A percentile compares a stretch with the other conserved stretches of the same genome.
phyloP scores from a whole-genome alignment of 2,888 invertebrate genomes.

The Megaustenia siamemsis region DNA sequence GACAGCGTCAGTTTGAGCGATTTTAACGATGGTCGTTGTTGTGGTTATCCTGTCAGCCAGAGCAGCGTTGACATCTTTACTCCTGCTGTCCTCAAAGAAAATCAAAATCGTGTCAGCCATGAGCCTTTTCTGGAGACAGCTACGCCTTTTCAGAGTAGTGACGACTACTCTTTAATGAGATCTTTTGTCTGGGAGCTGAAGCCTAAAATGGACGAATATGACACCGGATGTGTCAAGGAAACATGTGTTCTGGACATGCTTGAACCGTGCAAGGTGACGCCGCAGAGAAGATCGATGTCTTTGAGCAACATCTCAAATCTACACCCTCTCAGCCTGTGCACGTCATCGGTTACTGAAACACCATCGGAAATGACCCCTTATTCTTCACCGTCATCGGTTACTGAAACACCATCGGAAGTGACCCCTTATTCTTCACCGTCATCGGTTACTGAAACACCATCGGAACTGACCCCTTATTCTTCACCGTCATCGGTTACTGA shows the following conservation, averaged over 20 bases:
- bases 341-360: background rate
- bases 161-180: background rate
- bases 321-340: no score
- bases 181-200: background rate
- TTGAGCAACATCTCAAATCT: background rate
- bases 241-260: background rate
- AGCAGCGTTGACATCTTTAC: background rate
- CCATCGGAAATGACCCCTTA: background rate
- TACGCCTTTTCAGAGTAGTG: background rate
- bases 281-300: background rate
- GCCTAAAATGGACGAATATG: background rate
- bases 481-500: background rate
- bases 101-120: background rate
- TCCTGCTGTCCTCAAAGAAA: background rate
- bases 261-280: background rate
- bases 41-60: background rate
- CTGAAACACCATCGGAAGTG: no score
- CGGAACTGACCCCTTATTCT: background rate
- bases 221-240: background rate
- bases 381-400: background rate
- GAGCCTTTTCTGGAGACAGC: background rate
- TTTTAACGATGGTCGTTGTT: background rate
- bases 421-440: background rate
- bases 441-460: no score
- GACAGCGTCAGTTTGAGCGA: background rate